phyloP scores from a whole-genome alignment of 2,113 vertebrate genomes.

The Bufo bufo region DNA sequence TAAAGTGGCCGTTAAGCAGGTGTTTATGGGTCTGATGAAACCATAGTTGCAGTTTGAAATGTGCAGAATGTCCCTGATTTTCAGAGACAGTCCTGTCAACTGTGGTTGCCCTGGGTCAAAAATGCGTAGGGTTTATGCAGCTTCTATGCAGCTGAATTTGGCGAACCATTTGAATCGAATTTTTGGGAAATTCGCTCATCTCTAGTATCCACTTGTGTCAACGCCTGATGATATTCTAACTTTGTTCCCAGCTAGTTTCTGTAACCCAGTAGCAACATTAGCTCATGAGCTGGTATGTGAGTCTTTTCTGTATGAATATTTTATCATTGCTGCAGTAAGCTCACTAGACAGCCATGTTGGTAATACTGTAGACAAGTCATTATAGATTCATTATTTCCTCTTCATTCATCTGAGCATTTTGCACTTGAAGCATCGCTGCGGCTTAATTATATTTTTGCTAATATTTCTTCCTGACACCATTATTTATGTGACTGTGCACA shows the following conservation, averaged over 20 bases:
- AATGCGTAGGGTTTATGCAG: too few relatives aligned
- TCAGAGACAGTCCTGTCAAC: too few relatives aligned
- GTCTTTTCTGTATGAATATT: constrained; percentile 17
- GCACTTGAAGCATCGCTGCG: neutral
- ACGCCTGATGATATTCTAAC: neutral
- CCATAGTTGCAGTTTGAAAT: too few relatives aligned
- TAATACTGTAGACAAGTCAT: constrained; percentile 25
- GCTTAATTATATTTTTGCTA: constrained; percentile 18
- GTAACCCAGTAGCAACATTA: neutral
- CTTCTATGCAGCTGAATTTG: too few relatives aligned
- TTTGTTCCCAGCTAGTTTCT: neutral
- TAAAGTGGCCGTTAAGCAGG: too few relatives aligned
- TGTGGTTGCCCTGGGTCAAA: too few relatives aligned
- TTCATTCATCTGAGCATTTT: constrained; percentile 6
- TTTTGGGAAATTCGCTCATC: too few relatives aligned
- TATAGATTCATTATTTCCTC: constrained; percentile 14
- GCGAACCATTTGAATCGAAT: too few relatives aligned
- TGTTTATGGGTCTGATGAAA: too few relatives aligned
- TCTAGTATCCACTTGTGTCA: neutral
- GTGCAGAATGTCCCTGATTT: too few relatives aligned
- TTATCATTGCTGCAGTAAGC: neutral
- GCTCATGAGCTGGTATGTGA: neutral
- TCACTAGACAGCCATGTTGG: neutral
- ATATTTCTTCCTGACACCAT: neutral
- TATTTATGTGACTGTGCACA: neutral